A percentile compares a stretch with the other conserved stretches of the same genome.
Evolutionary conservation across 2,113 vertebrate species (phyloP).

Genomic region (Scomber colias): DNA sequence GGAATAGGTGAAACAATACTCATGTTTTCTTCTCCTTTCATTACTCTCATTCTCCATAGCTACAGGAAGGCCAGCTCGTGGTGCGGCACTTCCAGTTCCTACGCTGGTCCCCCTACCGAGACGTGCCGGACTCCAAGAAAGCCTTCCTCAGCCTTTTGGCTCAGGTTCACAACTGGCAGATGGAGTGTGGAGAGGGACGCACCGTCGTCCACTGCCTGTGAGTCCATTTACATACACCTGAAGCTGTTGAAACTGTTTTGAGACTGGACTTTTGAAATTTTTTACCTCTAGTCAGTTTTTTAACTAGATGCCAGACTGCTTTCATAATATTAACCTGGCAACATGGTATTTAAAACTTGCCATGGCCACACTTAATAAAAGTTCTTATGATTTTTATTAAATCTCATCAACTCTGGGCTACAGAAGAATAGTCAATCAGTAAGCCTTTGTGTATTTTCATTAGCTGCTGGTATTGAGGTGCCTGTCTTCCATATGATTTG

Average conservation of each 20-base stretch:
- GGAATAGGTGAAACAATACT: background rate
- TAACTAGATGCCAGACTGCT: background rate
- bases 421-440: background rate
- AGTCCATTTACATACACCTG: constrained; percentile 73
- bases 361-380: background rate
- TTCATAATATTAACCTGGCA: constrained; percentile 9
- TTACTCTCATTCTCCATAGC: constrained; percentile 64
- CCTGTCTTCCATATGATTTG: background rate
- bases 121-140: constrained; percentile 94
- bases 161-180: constrained; percentile 96
- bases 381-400: background rate
- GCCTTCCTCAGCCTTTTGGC: constrained; percentile 94
- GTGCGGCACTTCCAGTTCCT: constrained; percentile 97
- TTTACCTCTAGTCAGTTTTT: background rate
- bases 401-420: background rate
- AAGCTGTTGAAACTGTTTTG: background rate
- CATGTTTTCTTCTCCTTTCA: background rate
- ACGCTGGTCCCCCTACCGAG: constrained; percentile 95
- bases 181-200: constrained; percentile 92
- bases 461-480: background rate
- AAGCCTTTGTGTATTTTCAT: constrained; percentile 15
- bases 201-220: constrained; percentile 95
- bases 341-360: background rate
- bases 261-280: background rate
- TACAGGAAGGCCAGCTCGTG: constrained; percentile 95